Base-by-base conservation (phyloP, 2,797 vertebrate genomes). In the Babyrousa celebensis region DNA sequence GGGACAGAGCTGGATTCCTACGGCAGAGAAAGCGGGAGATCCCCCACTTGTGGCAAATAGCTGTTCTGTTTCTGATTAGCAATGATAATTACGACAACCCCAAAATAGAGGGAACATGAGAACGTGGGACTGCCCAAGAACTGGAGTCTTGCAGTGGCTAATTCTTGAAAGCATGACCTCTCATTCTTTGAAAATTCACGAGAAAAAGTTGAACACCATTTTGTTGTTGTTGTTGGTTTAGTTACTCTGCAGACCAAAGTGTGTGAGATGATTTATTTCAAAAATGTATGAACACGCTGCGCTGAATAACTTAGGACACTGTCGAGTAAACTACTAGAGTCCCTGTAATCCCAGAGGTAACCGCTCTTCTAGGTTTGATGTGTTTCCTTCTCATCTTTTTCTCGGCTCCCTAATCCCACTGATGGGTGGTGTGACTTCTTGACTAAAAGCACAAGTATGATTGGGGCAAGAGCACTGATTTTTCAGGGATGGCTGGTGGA, bases 401-500 rank as follows among this genome's bases (percentile, higher is more conserved):
- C 83, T 95, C 77, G 68, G 62, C 52, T 85, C 10, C 58, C 62
- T 90, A 96, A 95, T 85, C 52, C 84, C 71, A 75, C n/a, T 32
- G 32, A 85, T 68, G 84, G 94, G 40, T 89, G 36, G 12, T 92
- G 43, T 43, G 29, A 20, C 54, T 71, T 96, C 94, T 94, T 58
- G 32, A 94, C 75, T 85, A 25, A 91, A 65, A 88, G 74, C 62
- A 2, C 27, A 87, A 95, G 52, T 71, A n/a, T 89, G 94, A 97
- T 95, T 96, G 92, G 80, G 84, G 23, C 96, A 93, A 89, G 60
- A 72, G 74, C 71, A 90, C 79, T 95, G 96, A 96, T 96, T 97
- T 48, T 96, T 93, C 89, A 97, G 96, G 94, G 96, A 72, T 97
- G 84, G 60, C 72, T 94, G 92, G 1, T 82, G 88, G 86, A 96